Evolutionary conservation across 2,797 vertebrate species (phyloP), one percentile per base, ranked within the genome.

Genomic region (Odontamblyopus lacepedii): DNA sequence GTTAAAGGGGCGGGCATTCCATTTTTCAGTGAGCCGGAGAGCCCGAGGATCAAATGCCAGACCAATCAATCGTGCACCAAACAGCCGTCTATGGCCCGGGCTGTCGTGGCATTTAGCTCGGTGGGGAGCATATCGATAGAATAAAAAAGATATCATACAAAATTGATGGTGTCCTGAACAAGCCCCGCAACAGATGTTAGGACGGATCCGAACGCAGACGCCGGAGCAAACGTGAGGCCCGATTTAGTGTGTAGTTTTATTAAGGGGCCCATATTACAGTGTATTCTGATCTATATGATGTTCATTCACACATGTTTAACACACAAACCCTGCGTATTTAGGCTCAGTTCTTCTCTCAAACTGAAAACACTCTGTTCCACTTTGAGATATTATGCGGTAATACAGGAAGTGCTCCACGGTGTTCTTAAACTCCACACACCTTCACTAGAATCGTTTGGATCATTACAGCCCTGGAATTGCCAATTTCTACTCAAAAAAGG

Each of bases 21-120:
- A 90, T 76, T 76, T 75, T 83, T 91, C 88, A 90, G 74, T 13
- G 63, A 74, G 83, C 87, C 74, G 9, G 63, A 74, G 83, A 88
- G 83, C 82, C 79, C 69, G 78, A 74, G 77, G 91, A 92, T 93
- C 87, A 93, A 92, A 92, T 90, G 86, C 80, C 91, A 93, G 90
- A 90, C 81, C 87, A 78, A 93, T 93, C 91, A 91, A 92, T 93
- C 76, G 64, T 82, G 71, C 84, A 65, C 61, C 83, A 87, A 88
- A 79, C 84, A 85, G 86, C 86, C 85, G 76, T 85, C 88, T 78
- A 78, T 72, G 69, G 82, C 63, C 1, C 27, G 1, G 62, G 72
- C 73, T 81, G 56, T 77, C 80, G 78, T 90, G 91, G 83, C 86
- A 87, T 93, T 93, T 88, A 85, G 73, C 88, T 91, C 85, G 74